Base-by-base conservation (phyloP, 2,113 vertebrate species). In the Pelusios castaneus region DNA sequence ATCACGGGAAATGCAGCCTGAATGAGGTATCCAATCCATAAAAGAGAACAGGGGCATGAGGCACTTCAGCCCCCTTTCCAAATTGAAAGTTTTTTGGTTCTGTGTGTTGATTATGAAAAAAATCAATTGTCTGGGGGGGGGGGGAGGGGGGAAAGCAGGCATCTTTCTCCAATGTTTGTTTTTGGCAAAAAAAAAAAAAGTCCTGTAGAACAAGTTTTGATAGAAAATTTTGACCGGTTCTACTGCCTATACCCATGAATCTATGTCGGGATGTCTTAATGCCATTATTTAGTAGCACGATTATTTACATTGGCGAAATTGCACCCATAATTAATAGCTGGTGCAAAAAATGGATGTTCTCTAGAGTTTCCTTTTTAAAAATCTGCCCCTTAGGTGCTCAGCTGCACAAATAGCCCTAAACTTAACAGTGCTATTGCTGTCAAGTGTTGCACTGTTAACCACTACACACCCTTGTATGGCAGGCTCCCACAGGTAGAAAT, bases 381-480 rank as follows among this genome's bases (percentile, higher is more conserved):
- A 0, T 24, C 8, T 24, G 75, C 55, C 6, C n/a, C 88, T 82
- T 54, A 31, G 80, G 54, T 63, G 85, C 27, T 63, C 84, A 95
- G 93, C 89, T 91, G 91, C 84, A 89, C 88, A 77, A 92, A 87
- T 91, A 90, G 84, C 84, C 81, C 91, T 83, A 60, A 82, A 91
- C 52, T 77, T 92, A 88, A 82, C 79, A 87, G 70, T 82, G 90
- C 88, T 82, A 84, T 60, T 76, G 4, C 82, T 93, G 81, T 95
- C 84, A 22, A 83, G 85, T 77, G 90, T 96, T 97, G 91, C 96
- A 90, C 92, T 88, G 95, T 93, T 97, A 93, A 91, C 82, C 63
- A 10, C 85, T 92, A 91, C 73, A 90, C 70, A 91, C 81, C 43
- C 84, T 88, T 91, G 85, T 84, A 83, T 90, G 95, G 95, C n/a